Conservation (phyloP, 2,888 invertebrate species). For the Clistopyga incitator region DNA sequence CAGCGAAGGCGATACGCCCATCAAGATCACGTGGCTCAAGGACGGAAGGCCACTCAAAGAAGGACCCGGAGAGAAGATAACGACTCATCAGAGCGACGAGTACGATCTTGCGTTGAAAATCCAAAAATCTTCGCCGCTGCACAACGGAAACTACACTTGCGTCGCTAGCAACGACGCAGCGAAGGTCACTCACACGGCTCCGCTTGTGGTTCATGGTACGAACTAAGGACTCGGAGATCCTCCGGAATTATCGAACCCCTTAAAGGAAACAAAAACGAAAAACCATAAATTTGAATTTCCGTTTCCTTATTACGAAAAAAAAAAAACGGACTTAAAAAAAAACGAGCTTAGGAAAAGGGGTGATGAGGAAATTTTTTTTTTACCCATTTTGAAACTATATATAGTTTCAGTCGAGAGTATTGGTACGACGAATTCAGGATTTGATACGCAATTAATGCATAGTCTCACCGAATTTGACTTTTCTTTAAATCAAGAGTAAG, state of each 20-base stretch:
- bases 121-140: conserved; percentile 84
- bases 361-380: no score
- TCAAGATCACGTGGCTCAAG: conserved; percentile 86
- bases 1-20: conserved; percentile 86
- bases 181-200: conserved; percentile 83
- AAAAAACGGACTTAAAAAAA: no score
- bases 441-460: no score
- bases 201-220: conserved; percentile 85
- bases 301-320: no score
- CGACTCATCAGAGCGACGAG: conserved; percentile 80
- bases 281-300: no score
- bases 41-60: conserved; percentile 85
- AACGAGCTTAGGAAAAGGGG: no score
- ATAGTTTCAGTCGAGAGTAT: no score
- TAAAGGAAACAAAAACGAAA: no score
- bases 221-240: conserved; percentile 28
- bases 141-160: conserved; percentile 86
- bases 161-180: conserved; percentile 85
- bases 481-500: no score
- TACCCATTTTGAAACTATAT: no score
- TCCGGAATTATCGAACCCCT: background rate
- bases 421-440: no score
- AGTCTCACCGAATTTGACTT: no score
- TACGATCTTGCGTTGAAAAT: conserved; percentile 84
- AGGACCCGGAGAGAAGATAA: conserved; percentile 76